Conservation (phyloP, 2,888 invertebrate genomes). For the Drosophila affinis region DNA sequence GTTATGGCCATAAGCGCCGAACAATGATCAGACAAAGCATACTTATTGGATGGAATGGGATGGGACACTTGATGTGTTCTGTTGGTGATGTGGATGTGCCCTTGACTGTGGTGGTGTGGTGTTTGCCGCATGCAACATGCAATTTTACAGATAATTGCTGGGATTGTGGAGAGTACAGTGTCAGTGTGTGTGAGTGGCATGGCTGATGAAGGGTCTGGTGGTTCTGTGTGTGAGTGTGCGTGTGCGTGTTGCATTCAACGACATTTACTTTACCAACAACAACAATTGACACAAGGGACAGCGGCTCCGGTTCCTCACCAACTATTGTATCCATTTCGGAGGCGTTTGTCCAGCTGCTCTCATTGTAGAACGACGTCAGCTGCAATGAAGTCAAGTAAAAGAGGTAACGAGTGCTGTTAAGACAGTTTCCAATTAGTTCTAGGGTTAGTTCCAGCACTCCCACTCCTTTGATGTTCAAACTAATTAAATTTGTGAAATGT, state of each 20-base stretch:
- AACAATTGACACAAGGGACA: constrained; percentile 91
- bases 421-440: not conserved
- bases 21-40: constrained; percentile 64
- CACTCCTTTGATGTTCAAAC: constrained; percentile 33
- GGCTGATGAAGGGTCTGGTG: constrained; percentile 29
- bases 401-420: constrained; percentile 3
- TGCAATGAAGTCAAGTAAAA: constrained; percentile 50
- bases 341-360: constrained; percentile 83
- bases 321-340: constrained; percentile 84
- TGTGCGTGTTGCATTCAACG: constrained; percentile 79
- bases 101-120: constrained; percentile 7
- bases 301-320: constrained; percentile 89
- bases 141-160: constrained; percentile 49
- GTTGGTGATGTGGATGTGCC: constrained; percentile 1
- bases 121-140: constrained; percentile 60
- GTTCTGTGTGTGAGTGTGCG: constrained; percentile 25
- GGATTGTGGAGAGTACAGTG: constrained; percentile 15
- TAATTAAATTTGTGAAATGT: constrained; percentile 60
- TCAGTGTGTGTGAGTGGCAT: constrained; percentile 8
- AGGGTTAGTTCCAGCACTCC: not conserved
- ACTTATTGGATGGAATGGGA: constrained; percentile 47
- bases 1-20: constrained; percentile 27
- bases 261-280: constrained; percentile 89
- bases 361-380: constrained; percentile 84
- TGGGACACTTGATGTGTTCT: constrained; percentile 2